phyloP scores from a whole-genome alignment of 2,113 vertebrate genomes.

The Centropus bengalensis region DNA sequence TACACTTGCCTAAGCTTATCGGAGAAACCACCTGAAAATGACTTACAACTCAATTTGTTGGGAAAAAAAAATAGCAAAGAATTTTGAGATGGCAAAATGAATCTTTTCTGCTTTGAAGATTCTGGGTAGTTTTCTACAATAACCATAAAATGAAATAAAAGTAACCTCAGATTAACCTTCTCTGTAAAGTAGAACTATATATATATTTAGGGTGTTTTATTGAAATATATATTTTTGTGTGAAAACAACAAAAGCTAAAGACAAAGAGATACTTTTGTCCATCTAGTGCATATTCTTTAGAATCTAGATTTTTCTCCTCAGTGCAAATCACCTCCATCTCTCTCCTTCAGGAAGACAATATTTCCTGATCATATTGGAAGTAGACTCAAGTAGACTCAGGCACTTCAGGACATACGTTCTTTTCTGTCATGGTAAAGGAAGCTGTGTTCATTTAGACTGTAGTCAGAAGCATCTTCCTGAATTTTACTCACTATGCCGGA shows the following conservation, averaged over 20 bases:
- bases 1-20: slow-evolving; percentile 48
- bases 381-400: not conserved
- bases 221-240: not conserved
- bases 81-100: slow-evolving; percentile 14
- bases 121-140: not conserved
- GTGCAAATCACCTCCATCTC: not conserved
- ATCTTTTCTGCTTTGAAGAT: slow-evolving; percentile 33
- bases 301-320: not conserved
- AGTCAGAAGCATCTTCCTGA: not conserved
- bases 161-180: not conserved
- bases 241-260: not conserved
- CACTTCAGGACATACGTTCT: not conserved
- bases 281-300: not conserved
- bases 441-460: not conserved
- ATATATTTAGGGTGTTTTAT: not conserved
- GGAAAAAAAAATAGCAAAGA: slow-evolving; percentile 9
- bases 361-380: not conserved
- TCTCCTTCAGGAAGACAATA: not conserved
- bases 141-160: not conserved
- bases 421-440: not conserved
- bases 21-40: slow-evolving; percentile 42
- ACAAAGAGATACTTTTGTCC: not conserved
- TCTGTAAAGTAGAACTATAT: not conserved
- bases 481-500: not conserved
- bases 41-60: slow-evolving; percentile 51